Base-by-base conservation (phyloP, 1,140 invertebrate species). In the Pararge aegeria region DNA sequence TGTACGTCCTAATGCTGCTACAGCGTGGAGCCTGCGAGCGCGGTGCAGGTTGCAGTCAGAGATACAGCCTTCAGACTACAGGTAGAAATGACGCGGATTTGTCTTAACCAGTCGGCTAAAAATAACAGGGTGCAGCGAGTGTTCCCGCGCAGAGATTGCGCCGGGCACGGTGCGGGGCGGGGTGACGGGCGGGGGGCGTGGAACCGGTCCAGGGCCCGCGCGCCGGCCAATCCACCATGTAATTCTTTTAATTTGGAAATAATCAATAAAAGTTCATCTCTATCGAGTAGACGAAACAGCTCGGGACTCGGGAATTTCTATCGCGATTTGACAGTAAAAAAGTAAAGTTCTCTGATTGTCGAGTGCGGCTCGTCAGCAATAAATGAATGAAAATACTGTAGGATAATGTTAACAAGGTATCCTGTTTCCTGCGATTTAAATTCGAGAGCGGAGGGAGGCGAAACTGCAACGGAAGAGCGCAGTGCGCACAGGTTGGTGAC, bases 81-180 rank as follows among this genome's bases (percentile, higher is more conserved):
- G 70, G 73, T 70, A 64, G 55, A 67, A 61, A 62, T 57, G 64
- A 67, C 56, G 73, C 67, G 67, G 66, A 73, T 72, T 75, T 70
- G 67, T 71, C 61, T 66, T 64, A 77, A 81, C 76, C 76, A 65
- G 78, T 80, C 70, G 63, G 78, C 72, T 83, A 78, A 80, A 83
- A 83, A 81, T 83, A 80, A 80, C 74, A 52, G 67, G 64, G 64
- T 64, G 58, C 54, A 66, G 65, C 60, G 66, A 63, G 69, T 66
- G 72, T 68, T 61, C 46, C 63, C 46, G 54, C 59, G 63, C 68
- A 6, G 72, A 64, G 72, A 73, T 74, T 72, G 67, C 61, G 59
- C 53, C 58, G 58, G 48, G 64, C 57, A 62, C 40, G 61, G 56
- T 24, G 51, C 21, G 30, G 16, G 48, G 46, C 48, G 44, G 38